Base-by-base conservation (phyloP, 2,888 invertebrate genomes). In the Thecocarcelia acutangulata region DNA sequence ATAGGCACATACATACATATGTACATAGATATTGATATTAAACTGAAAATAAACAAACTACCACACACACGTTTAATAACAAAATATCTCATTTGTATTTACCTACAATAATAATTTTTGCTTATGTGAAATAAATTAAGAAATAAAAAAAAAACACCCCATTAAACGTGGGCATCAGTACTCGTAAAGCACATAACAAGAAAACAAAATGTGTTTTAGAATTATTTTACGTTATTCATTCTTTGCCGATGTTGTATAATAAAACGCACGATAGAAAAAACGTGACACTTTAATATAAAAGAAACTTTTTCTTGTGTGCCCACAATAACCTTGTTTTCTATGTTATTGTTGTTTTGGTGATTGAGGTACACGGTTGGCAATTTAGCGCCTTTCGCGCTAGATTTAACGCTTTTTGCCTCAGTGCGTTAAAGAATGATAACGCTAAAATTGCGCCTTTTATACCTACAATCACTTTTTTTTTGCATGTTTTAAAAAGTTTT, bases 191-290 rank as follows among this genome's bases (percentile, higher is more conserved):
- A 69, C 42, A 48, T 15, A 70, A 73, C 33, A 48, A 15, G 66
- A 78, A 77, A 61, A 61, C 12, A 69, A 76, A 68, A 50, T 44
- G 12, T 77, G 69, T 82, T 74, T 78, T 56, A 64, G 13, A 44
- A 66, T 72, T 37, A 12, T 70, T 70, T 21, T 64, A 56, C 48
- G 44, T 52, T 59, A 75, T 59, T 59, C 21, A 48, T 28, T 40
- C 21, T 13, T 50, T 13, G 40, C 28, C 33, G 48, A 58, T 40
- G 48, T 75, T 66, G 72, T 33, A 44, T 58, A 81, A 75, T 72
- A 61, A 74, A 83, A 83, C 81, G 82, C 84, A 84, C 83, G 83
- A 83, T 83, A 80, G 59, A 74, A 68, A 72, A 83, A 84, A 83
- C 84, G 83, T 84, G 84, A 84, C 77, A 72, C 72, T 72, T 70